phyloP scores from a whole-genome alignment of 1,140 invertebrate genomes.

The Atta texana region DNA sequence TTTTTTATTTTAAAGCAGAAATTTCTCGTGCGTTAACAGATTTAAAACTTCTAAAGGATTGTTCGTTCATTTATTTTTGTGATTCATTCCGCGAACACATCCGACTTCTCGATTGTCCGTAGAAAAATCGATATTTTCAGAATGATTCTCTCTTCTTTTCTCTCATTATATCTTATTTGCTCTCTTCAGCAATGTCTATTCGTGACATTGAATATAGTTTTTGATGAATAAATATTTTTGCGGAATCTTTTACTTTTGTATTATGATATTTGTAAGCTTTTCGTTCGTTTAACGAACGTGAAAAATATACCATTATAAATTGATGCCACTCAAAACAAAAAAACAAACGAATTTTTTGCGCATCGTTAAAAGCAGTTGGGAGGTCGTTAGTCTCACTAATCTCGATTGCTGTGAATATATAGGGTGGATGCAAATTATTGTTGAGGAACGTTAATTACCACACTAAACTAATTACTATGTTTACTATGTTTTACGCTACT shows the following conservation, averaged over 20 bases:
- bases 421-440: slow-evolving; percentile 26
- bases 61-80: slow-evolving; percentile 51
- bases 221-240: neutral
- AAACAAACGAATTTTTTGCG: slow-evolving; percentile 30
- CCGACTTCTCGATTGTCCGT: slow-evolving; percentile 4
- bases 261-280: neutral
- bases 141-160: neutral
- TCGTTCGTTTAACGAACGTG: neutral
- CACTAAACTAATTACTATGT: slow-evolving; percentile 30
- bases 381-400: slow-evolving; percentile 50
- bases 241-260: neutral
- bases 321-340: neutral
- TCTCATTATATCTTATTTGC: neutral
- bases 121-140: neutral
- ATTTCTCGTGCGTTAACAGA: slow-evolving; percentile 29
- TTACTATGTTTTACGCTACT: slow-evolving; percentile 29
- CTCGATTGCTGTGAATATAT: slow-evolving; percentile 6
- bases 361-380: neutral
- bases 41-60: slow-evolving; percentile 7
- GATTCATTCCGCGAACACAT: slow-evolving; percentile 15
- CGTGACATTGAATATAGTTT: neutral
- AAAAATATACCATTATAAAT: slow-evolving; percentile 24
- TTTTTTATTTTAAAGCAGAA: slow-evolving; percentile 42
- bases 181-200: neutral
- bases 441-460: slow-evolving; percentile 43